Evolutionary conservation across 2,797 vertebrate species (phyloP).

Genomic region (Sandelia bainsii): DNA sequence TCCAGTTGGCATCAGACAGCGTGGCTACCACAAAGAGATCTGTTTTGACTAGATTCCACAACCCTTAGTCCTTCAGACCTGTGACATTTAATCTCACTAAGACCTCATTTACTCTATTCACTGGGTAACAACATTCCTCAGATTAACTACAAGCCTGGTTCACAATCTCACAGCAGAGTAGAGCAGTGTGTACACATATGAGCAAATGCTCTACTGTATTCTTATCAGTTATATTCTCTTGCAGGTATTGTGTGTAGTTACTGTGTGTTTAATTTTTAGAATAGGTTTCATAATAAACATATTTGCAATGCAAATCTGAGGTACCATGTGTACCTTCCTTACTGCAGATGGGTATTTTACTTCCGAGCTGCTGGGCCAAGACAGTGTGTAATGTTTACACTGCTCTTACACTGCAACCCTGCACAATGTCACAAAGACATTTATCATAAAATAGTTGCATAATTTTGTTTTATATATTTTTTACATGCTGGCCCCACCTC

Average conservation of each 20-base stretch:
- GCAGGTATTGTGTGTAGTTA: conserved; percentile 23
- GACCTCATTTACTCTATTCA: conserved; percentile 78
- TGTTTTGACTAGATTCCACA: conserved; percentile 80
- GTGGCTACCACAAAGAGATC: conserved; percentile 68
- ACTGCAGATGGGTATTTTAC: conserved; percentile 42
- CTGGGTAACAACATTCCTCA: conserved; percentile 80
- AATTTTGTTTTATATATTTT: background rate
- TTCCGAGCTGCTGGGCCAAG: conserved; percentile 48
- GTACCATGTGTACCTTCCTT: conserved; percentile 48
- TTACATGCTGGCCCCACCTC: too few species aligned
- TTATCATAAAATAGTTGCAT: background rate
- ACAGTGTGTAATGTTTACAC: conserved; percentile 51
- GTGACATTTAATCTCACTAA: conserved; percentile 82
- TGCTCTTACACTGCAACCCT: background rate
- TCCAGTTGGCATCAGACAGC: conserved; percentile 60
- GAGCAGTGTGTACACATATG: conserved; percentile 45
- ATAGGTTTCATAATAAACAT: conserved; percentile 55
- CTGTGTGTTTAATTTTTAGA: background rate
- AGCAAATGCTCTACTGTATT: conserved; percentile 22
- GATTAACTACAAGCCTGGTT: conserved; percentile 71
- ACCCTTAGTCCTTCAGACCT: conserved; percentile 78
- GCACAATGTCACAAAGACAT: conserved; percentile 25
- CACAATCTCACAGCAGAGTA: conserved; percentile 47
- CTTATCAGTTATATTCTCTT: conserved; percentile 18
- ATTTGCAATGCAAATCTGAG: conserved; percentile 73